Evolutionary conservation across 1,140 invertebrate genomes (phyloP).

Genomic region (Arion vulgaris): DNA sequence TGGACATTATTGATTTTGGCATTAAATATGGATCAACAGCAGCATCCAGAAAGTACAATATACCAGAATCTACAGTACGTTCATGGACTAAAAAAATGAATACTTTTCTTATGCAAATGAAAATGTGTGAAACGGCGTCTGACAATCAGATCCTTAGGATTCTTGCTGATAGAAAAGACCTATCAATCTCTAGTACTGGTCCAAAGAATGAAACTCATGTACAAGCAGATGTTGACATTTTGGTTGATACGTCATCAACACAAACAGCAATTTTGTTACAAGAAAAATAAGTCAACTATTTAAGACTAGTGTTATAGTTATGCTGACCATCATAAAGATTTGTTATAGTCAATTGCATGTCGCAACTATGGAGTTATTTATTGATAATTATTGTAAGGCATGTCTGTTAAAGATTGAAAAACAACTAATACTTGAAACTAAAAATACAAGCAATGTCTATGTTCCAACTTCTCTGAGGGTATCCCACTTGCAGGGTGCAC

Average conservation of each 20-base stretch:
- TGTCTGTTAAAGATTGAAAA: too few species aligned
- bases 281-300: too few species aligned
- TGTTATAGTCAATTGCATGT: too few species aligned
- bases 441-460: too few species aligned
- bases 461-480: too few species aligned
- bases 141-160: not conserved
- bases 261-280: not conserved
- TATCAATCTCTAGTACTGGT: not conserved
- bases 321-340: too few species aligned
- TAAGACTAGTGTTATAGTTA: too few species aligned
- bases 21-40: slow-evolving; percentile 33
- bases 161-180: not conserved
- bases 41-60: slow-evolving; percentile 28
- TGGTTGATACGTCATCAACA: not conserved
- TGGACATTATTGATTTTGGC: slow-evolving; percentile 22
- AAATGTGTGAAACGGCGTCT: not conserved
- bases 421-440: too few species aligned
- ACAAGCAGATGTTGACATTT: not conserved
- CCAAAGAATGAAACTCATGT: not conserved
- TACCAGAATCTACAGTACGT: slow-evolving; percentile 31
- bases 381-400: too few species aligned
- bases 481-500: too few species aligned
- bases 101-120: slow-evolving; percentile 24
- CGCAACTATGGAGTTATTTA: too few species aligned
- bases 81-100: slow-evolving; percentile 32